These are phyloP conservation scores for Hyalella azteca DNA, from an alignment of 2,888 invertebrate species.

Conservation along the genomic window DNA sequence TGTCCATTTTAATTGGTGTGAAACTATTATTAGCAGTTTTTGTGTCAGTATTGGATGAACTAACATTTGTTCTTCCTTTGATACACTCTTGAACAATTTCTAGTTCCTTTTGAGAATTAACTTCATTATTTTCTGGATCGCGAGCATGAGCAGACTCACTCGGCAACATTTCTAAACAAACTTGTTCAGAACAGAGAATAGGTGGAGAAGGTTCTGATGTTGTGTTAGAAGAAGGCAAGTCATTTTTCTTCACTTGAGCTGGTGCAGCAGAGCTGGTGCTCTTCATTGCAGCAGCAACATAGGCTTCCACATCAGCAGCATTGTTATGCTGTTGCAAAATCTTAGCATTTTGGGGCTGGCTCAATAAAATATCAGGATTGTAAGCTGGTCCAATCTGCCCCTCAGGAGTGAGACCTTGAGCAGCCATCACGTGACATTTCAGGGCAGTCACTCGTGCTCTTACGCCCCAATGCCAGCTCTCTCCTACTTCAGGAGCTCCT, in stretches of 20 bases:
- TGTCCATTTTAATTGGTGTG: background rate
- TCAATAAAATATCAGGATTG: slow-evolving; percentile 46
- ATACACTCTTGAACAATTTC: background rate
- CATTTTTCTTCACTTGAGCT: background rate
- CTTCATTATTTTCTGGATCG: background rate
- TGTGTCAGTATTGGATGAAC: background rate
- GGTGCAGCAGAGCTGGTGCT: background rate
- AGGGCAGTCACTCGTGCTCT: slow-evolving; percentile 54
- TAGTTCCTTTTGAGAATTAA: background rate
- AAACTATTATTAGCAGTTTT: background rate
- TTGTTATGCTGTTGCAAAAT: slow-evolving; percentile 30
- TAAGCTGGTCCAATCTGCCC: slow-evolving; percentile 53
- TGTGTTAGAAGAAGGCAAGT: background rate
- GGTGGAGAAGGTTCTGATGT: background rate
- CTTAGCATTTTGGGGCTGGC: slow-evolving; percentile 38
- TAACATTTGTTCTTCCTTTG: background rate
- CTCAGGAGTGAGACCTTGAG: slow-evolving; percentile 53
- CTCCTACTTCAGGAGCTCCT: background rate
- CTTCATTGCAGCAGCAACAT: slow-evolving; percentile 39
- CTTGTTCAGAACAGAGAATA: slow-evolving; percentile 5
- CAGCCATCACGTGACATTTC: slow-evolving; percentile 57
- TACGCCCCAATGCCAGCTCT: slow-evolving; percentile 50
- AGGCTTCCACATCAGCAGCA: slow-evolving; percentile 30
- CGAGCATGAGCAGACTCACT: background rate
- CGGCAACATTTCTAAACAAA: background rate